Conservation (phyloP, 2,888 invertebrate species). For the Anarsia innoxiella region DNA sequence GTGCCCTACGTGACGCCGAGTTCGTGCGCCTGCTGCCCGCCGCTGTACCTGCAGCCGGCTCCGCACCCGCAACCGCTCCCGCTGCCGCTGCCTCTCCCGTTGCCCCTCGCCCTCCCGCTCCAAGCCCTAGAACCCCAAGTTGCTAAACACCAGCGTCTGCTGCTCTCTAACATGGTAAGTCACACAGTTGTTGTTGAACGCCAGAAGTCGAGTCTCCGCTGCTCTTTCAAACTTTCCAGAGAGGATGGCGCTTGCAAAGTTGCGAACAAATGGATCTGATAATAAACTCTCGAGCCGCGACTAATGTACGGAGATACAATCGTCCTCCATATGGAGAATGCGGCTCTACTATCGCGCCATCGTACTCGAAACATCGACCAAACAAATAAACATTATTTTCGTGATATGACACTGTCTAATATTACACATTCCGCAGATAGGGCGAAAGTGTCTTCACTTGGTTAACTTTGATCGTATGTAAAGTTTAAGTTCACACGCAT, state of each 20-base stretch:
- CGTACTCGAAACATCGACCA: slow-evolving; percentile 31
- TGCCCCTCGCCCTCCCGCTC: slow-evolving; percentile 65
- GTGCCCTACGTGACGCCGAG: slow-evolving; percentile 56
- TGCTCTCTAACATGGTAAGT: slow-evolving; percentile 76
- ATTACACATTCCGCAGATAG: slow-evolving; percentile 26
- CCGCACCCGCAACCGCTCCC: slow-evolving; percentile 60
- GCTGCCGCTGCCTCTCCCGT: slow-evolving; percentile 63
- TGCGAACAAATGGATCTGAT: slow-evolving; percentile 52
- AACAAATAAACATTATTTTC: slow-evolving; percentile 55
- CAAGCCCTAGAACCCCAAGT: slow-evolving; percentile 67
- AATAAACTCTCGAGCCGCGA: slow-evolving; percentile 47
- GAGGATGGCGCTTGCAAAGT: slow-evolving; percentile 38
- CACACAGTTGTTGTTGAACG: no score
- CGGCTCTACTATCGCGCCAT: slow-evolving; percentile 30
- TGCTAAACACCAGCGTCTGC: slow-evolving; percentile 70
- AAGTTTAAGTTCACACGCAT: slow-evolving; percentile 54
- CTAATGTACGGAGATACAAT: slow-evolving; percentile 45
- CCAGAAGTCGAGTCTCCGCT: slow-evolving; percentile 24
- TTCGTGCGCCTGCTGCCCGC: slow-evolving; percentile 66
- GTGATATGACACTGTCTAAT: slow-evolving; percentile 36
- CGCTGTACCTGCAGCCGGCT: slow-evolving; percentile 64
- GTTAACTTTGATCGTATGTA: slow-evolving; percentile 52
- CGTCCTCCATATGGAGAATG: slow-evolving; percentile 29
- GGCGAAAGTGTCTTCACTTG: slow-evolving; percentile 39
- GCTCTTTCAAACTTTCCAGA: slow-evolving; percentile 40